These are phyloP conservation scores for Scatophagus argus DNA, from an alignment of 2,113 vertebrate genomes.

Conservation along the genomic window DNA sequence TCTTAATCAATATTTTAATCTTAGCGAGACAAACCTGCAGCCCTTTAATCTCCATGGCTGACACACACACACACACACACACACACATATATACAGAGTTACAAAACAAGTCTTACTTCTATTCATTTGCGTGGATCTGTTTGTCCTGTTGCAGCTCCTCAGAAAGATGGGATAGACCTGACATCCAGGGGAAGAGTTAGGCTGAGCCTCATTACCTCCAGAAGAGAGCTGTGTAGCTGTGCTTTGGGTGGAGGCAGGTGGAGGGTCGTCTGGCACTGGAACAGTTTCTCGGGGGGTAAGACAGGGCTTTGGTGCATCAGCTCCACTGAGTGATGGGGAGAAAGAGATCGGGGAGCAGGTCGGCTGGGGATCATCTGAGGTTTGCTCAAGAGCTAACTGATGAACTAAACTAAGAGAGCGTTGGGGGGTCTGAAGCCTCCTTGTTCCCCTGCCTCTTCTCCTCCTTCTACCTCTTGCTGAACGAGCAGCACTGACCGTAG, in stretches of 20 bases:
- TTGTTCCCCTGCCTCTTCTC: constrained; percentile 42
- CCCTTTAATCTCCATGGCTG: background rate
- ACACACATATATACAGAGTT: background rate
- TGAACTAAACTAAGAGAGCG: background rate
- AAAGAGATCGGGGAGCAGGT: background rate
- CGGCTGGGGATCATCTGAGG: background rate
- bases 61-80: too few relatives aligned
- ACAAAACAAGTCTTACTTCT: constrained; percentile 39
- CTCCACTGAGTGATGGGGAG: background rate
- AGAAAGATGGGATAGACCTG: constrained; percentile 55
- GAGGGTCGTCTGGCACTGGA: background rate
- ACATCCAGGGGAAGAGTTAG: background rate
- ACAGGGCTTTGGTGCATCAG: background rate
- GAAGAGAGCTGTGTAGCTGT: constrained; percentile 9
- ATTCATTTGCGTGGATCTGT: constrained; percentile 15
- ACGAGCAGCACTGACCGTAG: background rate
- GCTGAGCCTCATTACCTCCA: background rate
- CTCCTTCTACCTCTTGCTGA: constrained; percentile 45
- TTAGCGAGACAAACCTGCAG: background rate
- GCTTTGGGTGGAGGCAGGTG: background rate
- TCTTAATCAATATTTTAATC: background rate
- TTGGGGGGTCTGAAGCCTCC: constrained; percentile 21
- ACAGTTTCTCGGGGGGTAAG: background rate
- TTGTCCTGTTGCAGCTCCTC: constrained; percentile 10
- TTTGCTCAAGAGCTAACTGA: background rate